Conservation (phyloP, 2,888 invertebrate species). For the Atherix ibis region DNA sequence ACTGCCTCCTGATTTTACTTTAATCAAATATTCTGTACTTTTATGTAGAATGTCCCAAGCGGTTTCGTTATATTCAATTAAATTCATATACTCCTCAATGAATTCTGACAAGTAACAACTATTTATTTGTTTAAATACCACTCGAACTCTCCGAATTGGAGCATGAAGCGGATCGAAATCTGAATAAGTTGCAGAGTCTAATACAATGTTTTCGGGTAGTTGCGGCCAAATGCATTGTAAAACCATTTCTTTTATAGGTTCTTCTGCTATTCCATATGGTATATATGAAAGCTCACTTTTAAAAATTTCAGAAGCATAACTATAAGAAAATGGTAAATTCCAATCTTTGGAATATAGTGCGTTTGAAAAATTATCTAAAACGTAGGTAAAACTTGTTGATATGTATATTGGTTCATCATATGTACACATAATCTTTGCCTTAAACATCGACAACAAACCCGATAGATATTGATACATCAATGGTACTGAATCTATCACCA, state of each 20-base stretch:
- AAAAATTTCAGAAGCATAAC: no score
- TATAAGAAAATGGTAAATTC: conserved; percentile 15
- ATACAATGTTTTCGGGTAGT: conserved; percentile 67
- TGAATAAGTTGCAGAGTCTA: conserved; percentile 74
- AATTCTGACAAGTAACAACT: conserved; percentile 64
- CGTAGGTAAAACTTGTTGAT: conserved; percentile 51
- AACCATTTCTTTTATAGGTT: conserved; percentile 62
- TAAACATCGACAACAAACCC: conserved; percentile 72
- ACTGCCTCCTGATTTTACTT: conserved; percentile 19
- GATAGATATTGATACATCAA: conserved; percentile 68
- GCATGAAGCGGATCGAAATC: conserved; percentile 72
- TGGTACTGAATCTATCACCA: conserved; percentile 67
- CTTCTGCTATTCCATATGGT: conserved; percentile 72
- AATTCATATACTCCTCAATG: conserved; percentile 50
- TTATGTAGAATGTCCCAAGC: conserved; percentile 34
- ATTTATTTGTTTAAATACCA: conserved; percentile 49
- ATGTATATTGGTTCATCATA: conserved; percentile 41
- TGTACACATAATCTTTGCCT: conserved; percentile 65
- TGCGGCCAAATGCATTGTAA: conserved; percentile 76
- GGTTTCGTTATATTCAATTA: conserved; percentile 33
- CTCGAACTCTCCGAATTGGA: conserved; percentile 60
- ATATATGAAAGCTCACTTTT: conserved; percentile 43
- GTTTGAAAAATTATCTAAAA: conserved; percentile 32
- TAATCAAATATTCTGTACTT: conserved; percentile 45
- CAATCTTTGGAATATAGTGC: conserved; percentile 17